Conservation (phyloP, 2,888 invertebrate genomes). For the Eretmocerus hayati region DNA sequence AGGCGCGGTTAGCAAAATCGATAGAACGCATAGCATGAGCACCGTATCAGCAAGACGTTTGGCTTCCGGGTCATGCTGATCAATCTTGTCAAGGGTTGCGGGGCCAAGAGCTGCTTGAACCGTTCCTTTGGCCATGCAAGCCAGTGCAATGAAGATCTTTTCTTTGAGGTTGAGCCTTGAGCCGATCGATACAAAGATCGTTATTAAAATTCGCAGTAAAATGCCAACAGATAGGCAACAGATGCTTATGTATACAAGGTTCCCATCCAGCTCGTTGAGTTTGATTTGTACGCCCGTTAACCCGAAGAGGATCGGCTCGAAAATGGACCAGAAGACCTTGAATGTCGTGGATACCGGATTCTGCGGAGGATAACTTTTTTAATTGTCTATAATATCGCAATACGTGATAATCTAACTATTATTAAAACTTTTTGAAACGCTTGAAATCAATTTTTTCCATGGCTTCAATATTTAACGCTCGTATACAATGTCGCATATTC, state of each 20-base stretch:
- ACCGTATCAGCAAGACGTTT: conserved; percentile 62
- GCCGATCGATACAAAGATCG: conserved; percentile 64
- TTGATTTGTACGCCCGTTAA: conserved; percentile 88
- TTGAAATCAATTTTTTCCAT: too few species aligned
- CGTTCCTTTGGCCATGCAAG: conserved; percentile 97
- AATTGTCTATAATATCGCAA: too few species aligned
- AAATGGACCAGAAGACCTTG: conserved; percentile 91
- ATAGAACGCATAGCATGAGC: conserved; percentile 70
- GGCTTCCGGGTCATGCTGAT: conserved; percentile 44
- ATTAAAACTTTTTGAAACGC: too few species aligned
- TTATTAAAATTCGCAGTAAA: conserved; percentile 60
- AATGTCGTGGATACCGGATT: conserved; percentile 83
- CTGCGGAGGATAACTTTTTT: conserved; percentile 39
- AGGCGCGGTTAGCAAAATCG: conserved; percentile 79
- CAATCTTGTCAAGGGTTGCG: conserved; percentile 63
- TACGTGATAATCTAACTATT: too few species aligned
- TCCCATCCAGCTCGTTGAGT: conserved; percentile 63
- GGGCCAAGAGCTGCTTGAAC: conserved; percentile 86
- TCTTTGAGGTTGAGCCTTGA: conserved; percentile 81
- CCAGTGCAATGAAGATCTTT: conserved; percentile 81
- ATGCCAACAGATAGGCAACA: conserved; percentile 62
- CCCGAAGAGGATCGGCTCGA: conserved; percentile 90
- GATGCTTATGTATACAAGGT: conserved; percentile 63
- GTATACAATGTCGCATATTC: too few species aligned
- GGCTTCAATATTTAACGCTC: too few species aligned